These are phyloP conservation scores for Atopsyche davidsoni DNA, from an alignment of 1,140 invertebrate species.

Conservation along the genomic window DNA sequence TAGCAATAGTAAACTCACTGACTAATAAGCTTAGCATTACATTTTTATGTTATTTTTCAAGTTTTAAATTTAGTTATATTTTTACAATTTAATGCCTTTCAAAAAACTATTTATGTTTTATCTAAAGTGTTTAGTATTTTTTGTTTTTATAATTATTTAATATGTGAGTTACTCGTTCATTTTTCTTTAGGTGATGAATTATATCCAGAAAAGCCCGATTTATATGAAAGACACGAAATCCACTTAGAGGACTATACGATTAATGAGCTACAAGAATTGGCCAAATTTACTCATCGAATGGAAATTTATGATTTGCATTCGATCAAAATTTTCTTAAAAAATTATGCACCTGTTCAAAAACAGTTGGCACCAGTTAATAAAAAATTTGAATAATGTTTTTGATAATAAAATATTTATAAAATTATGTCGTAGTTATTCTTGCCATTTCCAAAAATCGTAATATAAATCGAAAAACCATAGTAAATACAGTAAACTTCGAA, in stretches of 20 bases:
- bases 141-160: too few relatives aligned
- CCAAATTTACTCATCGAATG: slow-evolving; percentile 27
- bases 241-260: slow-evolving; percentile 21
- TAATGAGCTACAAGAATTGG: slow-evolving; percentile 21
- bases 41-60: too few relatives aligned
- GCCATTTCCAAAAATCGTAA: not conserved
- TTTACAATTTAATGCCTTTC: too few relatives aligned
- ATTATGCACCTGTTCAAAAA: slow-evolving; percentile 19
- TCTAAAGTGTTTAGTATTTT: too few relatives aligned
- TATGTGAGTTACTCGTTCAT: too few relatives aligned
- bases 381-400: not conserved
- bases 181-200: slow-evolving; percentile 27
- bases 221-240: slow-evolving; percentile 17
- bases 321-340: slow-evolving; percentile 24
- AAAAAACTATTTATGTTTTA: too few relatives aligned
- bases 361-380: slow-evolving; percentile 24
- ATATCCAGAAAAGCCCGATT: slow-evolving; percentile 24
- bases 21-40: too few relatives aligned
- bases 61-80: too few relatives aligned
- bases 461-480: not conserved
- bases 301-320: slow-evolving; percentile 25
- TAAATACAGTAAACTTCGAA: too few relatives aligned
- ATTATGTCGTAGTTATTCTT: not conserved
- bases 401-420: not conserved
- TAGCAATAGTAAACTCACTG: too few relatives aligned